Conservation (phyloP, 2,113 vertebrate genomes). For the Sisor rabdophorus region DNA sequence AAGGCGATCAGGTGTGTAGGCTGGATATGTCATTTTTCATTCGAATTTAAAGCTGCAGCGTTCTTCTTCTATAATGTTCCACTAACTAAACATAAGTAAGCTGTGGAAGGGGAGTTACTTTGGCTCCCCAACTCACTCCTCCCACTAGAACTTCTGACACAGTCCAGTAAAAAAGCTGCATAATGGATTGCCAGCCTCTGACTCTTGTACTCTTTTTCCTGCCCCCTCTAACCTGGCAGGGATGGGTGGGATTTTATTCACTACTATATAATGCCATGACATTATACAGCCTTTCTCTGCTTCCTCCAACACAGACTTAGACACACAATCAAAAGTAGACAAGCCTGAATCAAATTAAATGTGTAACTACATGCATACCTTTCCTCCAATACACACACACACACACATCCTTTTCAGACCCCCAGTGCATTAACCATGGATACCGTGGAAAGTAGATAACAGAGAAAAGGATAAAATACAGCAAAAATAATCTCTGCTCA, state of each 20-base stretch:
- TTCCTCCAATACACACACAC: background rate
- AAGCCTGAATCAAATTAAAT: slow-evolving; percentile 16
- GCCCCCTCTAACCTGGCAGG: background rate
- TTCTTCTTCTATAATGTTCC: slow-evolving; percentile 24
- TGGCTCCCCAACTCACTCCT: slow-evolving; percentile 29
- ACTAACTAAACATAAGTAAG: slow-evolving; percentile 29
- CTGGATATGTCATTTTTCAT: slow-evolving; percentile 6
- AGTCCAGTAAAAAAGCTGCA: slow-evolving; percentile 21
- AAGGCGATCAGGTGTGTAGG: background rate
- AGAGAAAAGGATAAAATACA: background rate
- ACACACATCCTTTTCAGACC: background rate
- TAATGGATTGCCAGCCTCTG: slow-evolving; percentile 27
- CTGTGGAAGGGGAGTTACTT: slow-evolving; percentile 27
- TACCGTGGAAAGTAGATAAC: background rate
- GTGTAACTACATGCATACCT: background rate
- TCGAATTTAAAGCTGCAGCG: slow-evolving; percentile 20
- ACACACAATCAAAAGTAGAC: slow-evolving; percentile 15
- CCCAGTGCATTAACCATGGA: background rate
- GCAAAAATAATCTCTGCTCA: background rate
- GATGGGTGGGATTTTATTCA: slow-evolving; percentile 40
- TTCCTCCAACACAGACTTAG: slow-evolving; percentile 7
- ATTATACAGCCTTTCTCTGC: slow-evolving; percentile 37
- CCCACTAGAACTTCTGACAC: slow-evolving; percentile 31
- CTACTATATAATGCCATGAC: slow-evolving; percentile 38
- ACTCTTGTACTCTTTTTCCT: slow-evolving; percentile 3